phyloP scores from a whole-genome alignment of 2,113 vertebrate genomes.

The Thryonomys swinderianus region DNA sequence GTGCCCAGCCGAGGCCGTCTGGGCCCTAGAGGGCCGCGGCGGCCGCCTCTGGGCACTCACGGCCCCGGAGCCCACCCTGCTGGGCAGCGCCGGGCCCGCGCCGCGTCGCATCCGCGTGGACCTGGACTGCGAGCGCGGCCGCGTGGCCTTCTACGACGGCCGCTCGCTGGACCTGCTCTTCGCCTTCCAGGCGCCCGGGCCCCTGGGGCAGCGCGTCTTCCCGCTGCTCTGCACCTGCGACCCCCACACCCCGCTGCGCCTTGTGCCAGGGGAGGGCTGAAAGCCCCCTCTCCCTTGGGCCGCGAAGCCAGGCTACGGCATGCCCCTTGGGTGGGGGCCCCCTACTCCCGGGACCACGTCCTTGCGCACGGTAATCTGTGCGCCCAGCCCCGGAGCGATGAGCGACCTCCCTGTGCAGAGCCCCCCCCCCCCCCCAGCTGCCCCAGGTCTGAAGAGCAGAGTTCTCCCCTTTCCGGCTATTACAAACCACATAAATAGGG shows the following conservation, averaged over 20 bases:
- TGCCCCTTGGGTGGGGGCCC: too few species aligned
- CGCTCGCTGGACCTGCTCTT: constrained; percentile 91
- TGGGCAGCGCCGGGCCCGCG: constrained; percentile 64
- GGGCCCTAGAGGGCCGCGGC: constrained; percentile 83
- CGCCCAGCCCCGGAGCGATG: too few species aligned
- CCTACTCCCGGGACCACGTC: not conserved
- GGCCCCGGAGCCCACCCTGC: constrained; percentile 74
- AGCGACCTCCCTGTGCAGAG: not conserved
- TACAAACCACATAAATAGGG: not conserved
- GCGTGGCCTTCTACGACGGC: constrained; percentile 91
- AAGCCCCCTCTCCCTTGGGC: not conserved
- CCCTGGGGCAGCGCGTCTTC: constrained; percentile 90
- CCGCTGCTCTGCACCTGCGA: constrained; percentile 89
- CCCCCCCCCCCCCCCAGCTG: too few species aligned
- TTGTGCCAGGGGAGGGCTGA: constrained; percentile 68
- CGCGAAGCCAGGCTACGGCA: not conserved
- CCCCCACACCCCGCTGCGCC: constrained; percentile 72
- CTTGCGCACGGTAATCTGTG: too few species aligned
- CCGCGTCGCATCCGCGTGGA: constrained; percentile 89
- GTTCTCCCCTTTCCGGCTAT: not conserved
- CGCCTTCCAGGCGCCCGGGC: constrained; percentile 88
- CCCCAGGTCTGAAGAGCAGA: not conserved
- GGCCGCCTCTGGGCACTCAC: constrained; percentile 83
- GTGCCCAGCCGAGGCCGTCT: constrained; percentile 79
- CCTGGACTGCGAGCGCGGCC: constrained; percentile 90